phyloP scores from a whole-genome alignment of 2,888 invertebrate genomes.

The Tipula confusa region DNA sequence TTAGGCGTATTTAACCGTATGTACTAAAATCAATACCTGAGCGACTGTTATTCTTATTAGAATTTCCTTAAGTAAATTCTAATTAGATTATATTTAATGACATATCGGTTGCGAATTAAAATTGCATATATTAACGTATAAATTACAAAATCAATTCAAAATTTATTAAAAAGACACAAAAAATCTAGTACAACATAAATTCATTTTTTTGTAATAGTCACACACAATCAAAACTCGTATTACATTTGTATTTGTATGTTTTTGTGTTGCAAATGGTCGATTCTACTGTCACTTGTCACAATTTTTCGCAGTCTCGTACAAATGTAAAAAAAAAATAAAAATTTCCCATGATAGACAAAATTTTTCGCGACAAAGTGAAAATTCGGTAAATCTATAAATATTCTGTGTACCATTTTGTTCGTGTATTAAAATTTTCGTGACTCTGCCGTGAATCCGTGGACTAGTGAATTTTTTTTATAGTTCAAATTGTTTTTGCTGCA shows the following conservation, averaged over 20 bases:
- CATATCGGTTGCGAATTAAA: background rate
- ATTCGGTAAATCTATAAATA: background rate
- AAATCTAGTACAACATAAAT: background rate
- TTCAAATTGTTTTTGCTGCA: background rate
- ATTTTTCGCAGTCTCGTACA: background rate
- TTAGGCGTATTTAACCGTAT: background rate
- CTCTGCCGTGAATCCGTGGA: background rate
- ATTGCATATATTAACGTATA: background rate
- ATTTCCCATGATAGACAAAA: background rate
- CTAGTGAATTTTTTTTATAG: background rate
- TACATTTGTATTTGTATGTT: background rate
- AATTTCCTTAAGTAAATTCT: background rate
- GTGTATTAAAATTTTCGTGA: too few relatives aligned
- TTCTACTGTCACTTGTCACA: background rate
- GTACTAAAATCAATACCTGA: background rate
- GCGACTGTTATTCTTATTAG: background rate
- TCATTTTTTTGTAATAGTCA: background rate
- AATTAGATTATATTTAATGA: background rate
- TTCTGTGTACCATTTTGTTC: background rate
- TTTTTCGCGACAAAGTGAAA: background rate
- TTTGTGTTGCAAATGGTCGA: constrained; percentile 25
- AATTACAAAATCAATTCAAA: background rate
- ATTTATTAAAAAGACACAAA: background rate
- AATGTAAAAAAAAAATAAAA: too few relatives aligned
- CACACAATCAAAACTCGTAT: background rate